Evolutionary conservation across 1,140 invertebrate genomes (phyloP).

Genomic region (Calliopsis andreniformis): DNA sequence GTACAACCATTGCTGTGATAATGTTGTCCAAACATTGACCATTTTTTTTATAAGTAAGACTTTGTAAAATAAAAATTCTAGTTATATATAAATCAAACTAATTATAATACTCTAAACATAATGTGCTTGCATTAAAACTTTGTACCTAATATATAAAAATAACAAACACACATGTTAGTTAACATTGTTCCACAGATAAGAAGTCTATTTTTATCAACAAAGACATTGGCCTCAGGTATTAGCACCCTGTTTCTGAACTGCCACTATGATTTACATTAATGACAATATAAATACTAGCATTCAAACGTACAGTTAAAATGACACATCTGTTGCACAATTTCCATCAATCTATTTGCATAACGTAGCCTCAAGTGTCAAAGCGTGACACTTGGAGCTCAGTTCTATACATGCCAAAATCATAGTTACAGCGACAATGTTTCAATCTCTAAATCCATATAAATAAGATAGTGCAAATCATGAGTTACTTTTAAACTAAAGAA

Average conservation of each 20-base stretch:
- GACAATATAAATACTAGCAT: not conserved
- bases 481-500: not conserved
- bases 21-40: not conserved
- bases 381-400: conserved; percentile 4
- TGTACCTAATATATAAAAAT: not conserved
- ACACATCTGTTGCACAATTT: not conserved
- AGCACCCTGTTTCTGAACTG: not conserved
- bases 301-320: not conserved
- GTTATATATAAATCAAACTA: not conserved
- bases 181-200: not conserved
- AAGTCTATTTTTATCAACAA: conserved; percentile 8
- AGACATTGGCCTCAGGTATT: conserved; percentile 24
- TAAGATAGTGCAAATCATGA: not conserved
- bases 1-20: conserved; percentile 2
- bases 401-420: not conserved
- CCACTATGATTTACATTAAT: conserved; percentile 20
- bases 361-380: not conserved
- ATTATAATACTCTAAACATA: not conserved
- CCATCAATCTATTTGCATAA: not conserved
- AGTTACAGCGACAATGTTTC: not conserved
- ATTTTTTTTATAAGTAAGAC: not conserved
- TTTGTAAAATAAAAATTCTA: conserved; percentile 17
- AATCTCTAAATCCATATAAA: not conserved
- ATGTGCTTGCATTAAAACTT: not conserved
- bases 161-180: not conserved